Conservation (phyloP, 2,888 invertebrate species). For the Stenodera caucasica region DNA sequence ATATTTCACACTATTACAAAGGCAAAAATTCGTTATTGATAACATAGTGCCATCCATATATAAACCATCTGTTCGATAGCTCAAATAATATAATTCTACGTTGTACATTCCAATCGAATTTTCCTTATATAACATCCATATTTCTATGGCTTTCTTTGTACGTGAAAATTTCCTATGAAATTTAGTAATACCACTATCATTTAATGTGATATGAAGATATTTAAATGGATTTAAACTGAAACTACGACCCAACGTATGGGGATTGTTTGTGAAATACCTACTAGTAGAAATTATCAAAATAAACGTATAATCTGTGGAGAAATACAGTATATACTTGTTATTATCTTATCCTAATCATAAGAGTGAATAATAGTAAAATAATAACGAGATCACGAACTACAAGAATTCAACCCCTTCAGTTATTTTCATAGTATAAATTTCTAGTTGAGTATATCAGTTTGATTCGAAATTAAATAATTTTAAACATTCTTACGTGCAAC, state of each 20-base stretch:
- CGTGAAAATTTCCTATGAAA: too few species aligned
- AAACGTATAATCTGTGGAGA: constrained; percentile 3
- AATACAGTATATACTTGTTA: not conserved
- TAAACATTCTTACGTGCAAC: not conserved
- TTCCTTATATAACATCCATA: not conserved
- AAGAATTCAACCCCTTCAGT: not conserved
- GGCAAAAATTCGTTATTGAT: not conserved
- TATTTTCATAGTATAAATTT: not conserved
- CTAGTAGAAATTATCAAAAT: not conserved
- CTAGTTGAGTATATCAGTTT: not conserved
- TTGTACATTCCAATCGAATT: not conserved
- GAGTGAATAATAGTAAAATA: not conserved
- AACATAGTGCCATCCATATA: not conserved
- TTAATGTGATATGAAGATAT: too few species aligned
- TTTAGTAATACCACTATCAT: too few species aligned
- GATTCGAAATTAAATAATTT: not conserved
- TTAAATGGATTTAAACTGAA: not conserved
- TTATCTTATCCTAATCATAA: not conserved
- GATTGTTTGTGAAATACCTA: not conserved
- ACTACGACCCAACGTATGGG: not conserved
- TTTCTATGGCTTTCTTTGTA: too few species aligned
- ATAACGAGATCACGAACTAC: not conserved
- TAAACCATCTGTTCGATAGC: not conserved
- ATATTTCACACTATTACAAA: not conserved
- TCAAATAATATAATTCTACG: not conserved